Base-by-base conservation (phyloP, 2,888 invertebrate species). In the Acrobasis consociella region DNA sequence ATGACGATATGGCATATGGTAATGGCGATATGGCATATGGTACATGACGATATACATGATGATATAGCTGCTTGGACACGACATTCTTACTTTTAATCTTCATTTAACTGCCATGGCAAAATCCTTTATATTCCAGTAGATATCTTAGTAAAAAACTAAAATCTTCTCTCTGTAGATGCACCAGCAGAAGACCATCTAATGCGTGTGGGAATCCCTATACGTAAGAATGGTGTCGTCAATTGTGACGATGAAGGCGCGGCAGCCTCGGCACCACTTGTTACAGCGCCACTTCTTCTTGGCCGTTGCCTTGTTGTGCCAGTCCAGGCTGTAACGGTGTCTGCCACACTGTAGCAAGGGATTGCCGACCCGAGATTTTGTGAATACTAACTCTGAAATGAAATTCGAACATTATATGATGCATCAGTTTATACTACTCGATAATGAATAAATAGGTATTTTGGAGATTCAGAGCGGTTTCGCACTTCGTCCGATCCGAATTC, bases 211-310 rank as follows among this genome's bases (percentile, higher is more conserved):
- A 38, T 63, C 58, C 1, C 60, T 63, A 17, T 46, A 67, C 51
- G 64, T 71, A 11, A 78, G 16, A 17, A 79, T 72, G n/a, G 52
- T 60, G 13, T 72, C 63, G 7, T 76, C 69, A 11, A 73, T 9
- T 11, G 75, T 71, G 37, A 66, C 51, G 15, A 78, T 65, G 13
- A 65, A 66, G 2, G 76, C 73, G 1, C 75, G 68, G 53, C 83
- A 83, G 8, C 82, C 79, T 0, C 73, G 69, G 37, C 74, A 69
- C 69, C 81, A 76, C 10, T 68, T 65, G 31, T 69, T 68, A 65
- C 81, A 81, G 0, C 79, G 68, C 75, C 80, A 75, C 10, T 66
- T 67, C 59, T 73, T 71, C 50, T 65, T 67, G 10, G 31, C 22
- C 16, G 58, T 63, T 16, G 22, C 60, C n/a, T 60, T 60, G 39